Evolutionary conservation across 2,797 vertebrate genomes (phyloP), one percentile per base, ranked within the genome.

Genomic region (Tokudaia tokunoshimensis): DNA sequence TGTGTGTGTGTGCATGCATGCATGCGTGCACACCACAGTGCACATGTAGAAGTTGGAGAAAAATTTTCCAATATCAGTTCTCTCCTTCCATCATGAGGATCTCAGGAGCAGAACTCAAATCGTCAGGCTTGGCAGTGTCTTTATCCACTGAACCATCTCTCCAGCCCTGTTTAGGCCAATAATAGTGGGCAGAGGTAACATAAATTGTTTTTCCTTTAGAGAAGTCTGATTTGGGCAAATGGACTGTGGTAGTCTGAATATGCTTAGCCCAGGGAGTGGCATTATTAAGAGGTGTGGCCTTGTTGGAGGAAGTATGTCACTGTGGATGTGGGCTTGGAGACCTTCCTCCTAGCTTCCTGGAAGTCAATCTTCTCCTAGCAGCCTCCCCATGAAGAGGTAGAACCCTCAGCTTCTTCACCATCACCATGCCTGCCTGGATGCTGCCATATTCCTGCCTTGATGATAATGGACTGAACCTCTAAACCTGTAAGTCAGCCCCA

Each of bases 181-280:
- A 85, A 74, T 61, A n/a, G 5, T 75, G 29, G 72, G 10, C 47
- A 67, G 10, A 76, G 89, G 41, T 76, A 15, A 37, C 6, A 57
- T 10, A 55, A 57, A 95, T 59, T 72, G 47, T 96, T 94, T 92
- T 70, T 91, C 88, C 95, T 96, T 97, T 81, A 94, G 95, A 96
- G 96, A 97, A 97, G 31, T 97, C 92, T 92, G 63, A 96, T 95
- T 95, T 96, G 63, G 76, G 55, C 89, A 96, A 96, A 89, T 85
- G 86, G 47, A 86, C 63, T 72, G n/a, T 72, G n/a, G 70, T 19
- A 20, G 19, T 72, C 20, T 37, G 70, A 37, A 72, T 37, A 72
- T 72, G 17, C n/a, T 72, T 9, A 3, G 17, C 70, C n/a, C 70
- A 37, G 17, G n/a, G n/a, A 37, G n/a, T 37, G 8, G 70, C 70